Evolutionary conservation across 2,888 invertebrate genomes (phyloP), one percentile per base, ranked within the genome.

Genomic region (Hydrotaea diabolus): DNA sequence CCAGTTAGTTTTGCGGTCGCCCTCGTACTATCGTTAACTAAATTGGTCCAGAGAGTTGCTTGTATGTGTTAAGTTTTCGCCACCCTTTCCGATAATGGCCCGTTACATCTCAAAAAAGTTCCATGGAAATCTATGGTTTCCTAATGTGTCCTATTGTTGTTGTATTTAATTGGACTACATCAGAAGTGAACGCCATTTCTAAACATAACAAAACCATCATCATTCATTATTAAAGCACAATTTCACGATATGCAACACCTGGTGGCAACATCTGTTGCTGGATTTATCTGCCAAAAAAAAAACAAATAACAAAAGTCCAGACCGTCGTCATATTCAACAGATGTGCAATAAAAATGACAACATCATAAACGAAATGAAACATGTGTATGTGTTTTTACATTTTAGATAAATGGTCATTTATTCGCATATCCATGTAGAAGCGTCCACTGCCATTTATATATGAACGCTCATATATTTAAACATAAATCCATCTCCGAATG

Each of bases 391-490:
- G 7, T 62, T 73, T 15, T 13, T 43, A 53, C 73, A 49, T 55
- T 79, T 79, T 55, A 79, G 64, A 79, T 73, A 79, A 73, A 66
- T 79, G 79, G 21, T 73, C 31, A 31, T 57, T 73, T 73, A 73
- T 79, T 77, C 69, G 23, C 69, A 57, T 77, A 71, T 26, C 53
- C 46, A 23, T 69, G 4, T 26, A 64, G 36, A 31, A 59, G 31
- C 31, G 53, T 1, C 62, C 64, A 13, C 17, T 8, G 15, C 26
- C 23, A 73, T 21, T 19, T 21, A 39, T 49, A 74, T 1, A 36
- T 57, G 39, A 15, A 57, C n/a, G 26, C 49, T 7, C 3, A 73
- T 36, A 9, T 43, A 13, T 43, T 43, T 7, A 15, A 31, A 31
- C 43, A 43, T 31, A 4, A 31, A 31, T 31, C 31, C 31, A 31